Base-by-base conservation (phyloP, 2,113 vertebrate genomes). In the Ellobius talpinus region DNA sequence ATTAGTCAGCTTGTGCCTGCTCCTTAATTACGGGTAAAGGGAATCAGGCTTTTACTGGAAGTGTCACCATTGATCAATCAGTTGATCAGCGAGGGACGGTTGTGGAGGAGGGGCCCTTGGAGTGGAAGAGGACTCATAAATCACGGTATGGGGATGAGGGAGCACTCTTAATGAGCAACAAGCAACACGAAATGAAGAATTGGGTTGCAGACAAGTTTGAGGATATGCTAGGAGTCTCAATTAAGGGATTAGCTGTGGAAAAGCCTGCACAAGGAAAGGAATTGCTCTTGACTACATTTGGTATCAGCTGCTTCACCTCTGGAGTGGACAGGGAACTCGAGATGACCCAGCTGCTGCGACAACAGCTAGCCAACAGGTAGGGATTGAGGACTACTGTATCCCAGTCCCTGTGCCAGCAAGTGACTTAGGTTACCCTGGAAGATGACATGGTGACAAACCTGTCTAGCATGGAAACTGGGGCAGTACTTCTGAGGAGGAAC, bases 21-120 rank as follows among this genome's bases (percentile, higher is more conserved):
- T 96, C 96, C 66, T 26, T 96, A 90, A 96, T 97, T 95, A 97
- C 3, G 39, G 82, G 90, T 92, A 94, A 70, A 94, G 55, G 72
- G 86, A 90, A 78, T 58, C 1, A 0, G 33, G 73, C 96, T 96
- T 92, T 98, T 96, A 82, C 96, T 95, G 96, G 96, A 96, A 97
- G 91, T 93, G 52, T 47, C 85, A 45, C 92, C 81, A 70, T 90
- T 86, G 92, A 97, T 97, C 94, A 91, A n/a, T 97, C 90, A 96
- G 90, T 95, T 95, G 95, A 97, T 95, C 96, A 95, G 70, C 90
- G 82, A n/a, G 39, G 42, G 68, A 93, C 33, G 36, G 45, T 10
- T 63, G 42, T 95, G 76, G 63, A 93, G 66, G 45, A 2, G 0
- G 47, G 68, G 66, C 26, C 66, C 88, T 92, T 55, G 26, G 72